Evolutionary conservation across 2,113 vertebrate genomes (phyloP), one percentile per base, ranked within the genome.

Genomic region (Puffinus mauretanicus): DNA sequence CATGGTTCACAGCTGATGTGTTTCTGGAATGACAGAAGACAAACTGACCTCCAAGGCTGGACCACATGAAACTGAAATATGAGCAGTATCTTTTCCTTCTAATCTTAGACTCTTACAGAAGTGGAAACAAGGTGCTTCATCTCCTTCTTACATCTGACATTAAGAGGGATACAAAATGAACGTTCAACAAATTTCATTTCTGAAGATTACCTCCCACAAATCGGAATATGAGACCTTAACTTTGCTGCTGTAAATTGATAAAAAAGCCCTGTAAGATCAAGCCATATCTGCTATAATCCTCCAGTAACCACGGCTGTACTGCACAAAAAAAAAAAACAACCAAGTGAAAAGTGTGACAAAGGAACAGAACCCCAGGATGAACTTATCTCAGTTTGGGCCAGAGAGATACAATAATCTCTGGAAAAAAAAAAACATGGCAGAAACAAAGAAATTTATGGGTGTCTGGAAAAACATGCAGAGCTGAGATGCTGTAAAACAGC

Each of bases 171-270:
- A 86, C 61, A 80, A 95, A 92, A 93, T 86, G 78, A 94, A 72
- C 1, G 0, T 75, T 92, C 95, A 83, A 86, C 90, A 96, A 92
- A 88, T 91, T 96, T 94, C 30, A 82, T 95, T 97, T 93, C 88
- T 83, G 82, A 90, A 96, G 85, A 94, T 97, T 96, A 83, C 67
- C 46, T 95, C 64, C 82, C 61, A 87, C 84, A 94, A 95, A 89
- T 78, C 1, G 2, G 78, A 90, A 97, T 95, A 91, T 64, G 52
- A 94, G 87, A 90, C 92, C 93, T 90, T 96, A 97, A 96, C 91
- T 94, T 87, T 55, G 51, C 58, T 88, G 55, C 67, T 85, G 81
- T 88, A 95, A 96, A 95, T 86, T 93, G 95, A 95, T 96, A 91
- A 96, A 91, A 94, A 90, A 77, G 11, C 38, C 62, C 55, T 86